These are phyloP conservation scores for Sympetrum striolatum DNA, from an alignment of 2,888 invertebrate species.

Conservation along the genomic window DNA sequence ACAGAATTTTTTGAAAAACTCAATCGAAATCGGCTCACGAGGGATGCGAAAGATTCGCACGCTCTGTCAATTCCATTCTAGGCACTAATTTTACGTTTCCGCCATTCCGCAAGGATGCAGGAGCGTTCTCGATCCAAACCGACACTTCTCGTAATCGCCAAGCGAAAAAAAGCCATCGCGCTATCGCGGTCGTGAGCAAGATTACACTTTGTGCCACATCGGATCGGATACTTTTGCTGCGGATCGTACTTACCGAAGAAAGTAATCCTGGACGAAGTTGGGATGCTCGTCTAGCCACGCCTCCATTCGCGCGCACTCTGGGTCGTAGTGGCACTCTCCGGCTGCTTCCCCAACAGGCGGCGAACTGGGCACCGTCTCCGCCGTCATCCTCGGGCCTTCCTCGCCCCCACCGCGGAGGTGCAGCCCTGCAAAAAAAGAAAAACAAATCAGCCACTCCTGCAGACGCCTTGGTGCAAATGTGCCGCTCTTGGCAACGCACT, in stretches of 20 bases:
- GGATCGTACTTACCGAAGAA: conserved; percentile 81
- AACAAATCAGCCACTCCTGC: background rate
- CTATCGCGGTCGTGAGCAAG: background rate
- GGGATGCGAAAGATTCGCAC: too few species aligned
- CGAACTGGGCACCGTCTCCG: conserved; percentile 53
- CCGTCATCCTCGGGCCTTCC: conserved; percentile 54
- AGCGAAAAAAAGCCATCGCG: background rate
- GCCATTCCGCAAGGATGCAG: too few species aligned
- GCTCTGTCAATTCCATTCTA: too few species aligned
- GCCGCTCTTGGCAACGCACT: background rate
- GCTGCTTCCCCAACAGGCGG: conserved; percentile 59
- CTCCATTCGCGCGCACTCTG: conserved; percentile 89
- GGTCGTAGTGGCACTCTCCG: conserved; percentile 69
- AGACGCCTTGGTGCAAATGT: background rate
- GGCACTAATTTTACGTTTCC: too few species aligned
- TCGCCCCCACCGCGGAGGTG: conserved; percentile 77
- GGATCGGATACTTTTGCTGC: background rate
- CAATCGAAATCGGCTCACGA: too few species aligned
- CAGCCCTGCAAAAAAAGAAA: conserved; percentile 72
- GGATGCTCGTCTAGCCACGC: conserved; percentile 97
- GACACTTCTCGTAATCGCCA: too few species aligned
- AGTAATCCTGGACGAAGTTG: conserved; percentile 94
- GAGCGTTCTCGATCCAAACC: too few species aligned
- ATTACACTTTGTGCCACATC: background rate
- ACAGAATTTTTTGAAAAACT: too few species aligned